Evolutionary conservation across 2,888 invertebrate genomes (phyloP), one percentile per base, ranked within the genome.

Genomic region (Tetrapedia diversipes): DNA sequence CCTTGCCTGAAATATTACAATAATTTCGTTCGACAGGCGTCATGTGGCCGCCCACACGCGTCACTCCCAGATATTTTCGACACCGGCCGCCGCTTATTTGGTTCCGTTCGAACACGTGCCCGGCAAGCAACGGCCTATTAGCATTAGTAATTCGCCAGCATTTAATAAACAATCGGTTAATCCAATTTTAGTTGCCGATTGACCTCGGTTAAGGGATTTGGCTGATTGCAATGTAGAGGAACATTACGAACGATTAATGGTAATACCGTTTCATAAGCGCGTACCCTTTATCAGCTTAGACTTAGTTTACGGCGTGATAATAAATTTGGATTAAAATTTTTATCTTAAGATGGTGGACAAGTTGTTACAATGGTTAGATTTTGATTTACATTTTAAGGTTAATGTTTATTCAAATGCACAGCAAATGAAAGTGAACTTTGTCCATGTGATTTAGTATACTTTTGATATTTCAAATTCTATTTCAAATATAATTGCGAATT

Each of bases 121-220:
- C 29, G 8, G 19, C 53, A 57, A 77, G 57, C 57, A 41, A n/a
- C 43, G 47, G 60, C 22, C 66, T 56, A 68, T 77, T 77, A 69
- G 29, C 75, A 54, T 79, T 63, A 68, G 75, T 75, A 69, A 69
- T 74, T 68, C 22, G 34, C n/a, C 22, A 39, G 39, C 68, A 56
- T 64, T 75, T 81, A 59, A 78, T 70, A 63, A 77, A 73, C 67
- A 74, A 67, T 74, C 70, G 37, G 14, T 39, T 24, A 65, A 75
- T 70, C 45, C 63, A 47, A 27, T 32, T 54, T 29, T 19, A 29
- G 4, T 16, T 29, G 51, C 51, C 39, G 24, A 53, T 45, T 14
- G 49, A 34, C 11, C 7, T 27, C 22, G 11, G 29, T 19, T 27
- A 10, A 66, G 19, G 27, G 10, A 22, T 45, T 37, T 39, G 2